Evolutionary conservation across 1,140 invertebrate species (phyloP).

Genomic region (Geopemphigus sp.): DNA sequence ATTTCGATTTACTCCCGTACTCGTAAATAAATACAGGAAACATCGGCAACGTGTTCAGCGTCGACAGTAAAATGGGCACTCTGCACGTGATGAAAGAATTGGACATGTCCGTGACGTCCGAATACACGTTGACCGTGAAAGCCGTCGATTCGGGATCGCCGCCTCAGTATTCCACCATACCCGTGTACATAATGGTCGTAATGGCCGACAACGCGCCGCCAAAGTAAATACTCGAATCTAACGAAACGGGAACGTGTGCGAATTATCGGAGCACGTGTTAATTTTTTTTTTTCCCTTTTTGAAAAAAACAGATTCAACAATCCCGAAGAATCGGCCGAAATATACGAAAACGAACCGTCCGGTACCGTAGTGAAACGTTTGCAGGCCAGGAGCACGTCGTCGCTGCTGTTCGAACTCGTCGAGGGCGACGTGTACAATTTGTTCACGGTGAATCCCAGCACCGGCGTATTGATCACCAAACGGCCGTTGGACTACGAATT

Average conservation of each 20-base stretch:
- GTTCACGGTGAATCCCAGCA: constrained; percentile 81
- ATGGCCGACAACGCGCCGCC: constrained; percentile 88
- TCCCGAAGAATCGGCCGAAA: constrained; percentile 69
- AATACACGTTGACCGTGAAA: constrained; percentile 79
- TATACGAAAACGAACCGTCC: constrained; percentile 78
- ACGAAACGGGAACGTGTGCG: too few relatives aligned
- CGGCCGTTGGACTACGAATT: constrained; percentile 77
- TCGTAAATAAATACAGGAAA: constrained; percentile 62
- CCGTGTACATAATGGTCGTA: constrained; percentile 81
- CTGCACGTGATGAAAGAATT: constrained; percentile 73
- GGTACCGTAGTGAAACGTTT: constrained; percentile 76
- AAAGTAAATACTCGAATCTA: constrained; percentile 55
- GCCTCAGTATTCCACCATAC: constrained; percentile 70
- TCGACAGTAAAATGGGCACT: constrained; percentile 74
- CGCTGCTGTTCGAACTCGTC: constrained; percentile 78
- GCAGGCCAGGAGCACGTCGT: constrained; percentile 74
- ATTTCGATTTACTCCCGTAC: too few relatives aligned
- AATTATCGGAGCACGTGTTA: too few relatives aligned
- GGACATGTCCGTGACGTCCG: constrained; percentile 66
- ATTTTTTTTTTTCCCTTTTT: background rate
- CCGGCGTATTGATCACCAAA: constrained; percentile 74
- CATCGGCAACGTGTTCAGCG: constrained; percentile 77
- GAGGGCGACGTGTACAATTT: constrained; percentile 70
- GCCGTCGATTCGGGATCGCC: constrained; percentile 78
- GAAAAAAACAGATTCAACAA: constrained; percentile 61